These are phyloP conservation scores for Penaeus japonicus DNA, from an alignment of 1,140 invertebrate species.

Conservation along the genomic window DNA sequence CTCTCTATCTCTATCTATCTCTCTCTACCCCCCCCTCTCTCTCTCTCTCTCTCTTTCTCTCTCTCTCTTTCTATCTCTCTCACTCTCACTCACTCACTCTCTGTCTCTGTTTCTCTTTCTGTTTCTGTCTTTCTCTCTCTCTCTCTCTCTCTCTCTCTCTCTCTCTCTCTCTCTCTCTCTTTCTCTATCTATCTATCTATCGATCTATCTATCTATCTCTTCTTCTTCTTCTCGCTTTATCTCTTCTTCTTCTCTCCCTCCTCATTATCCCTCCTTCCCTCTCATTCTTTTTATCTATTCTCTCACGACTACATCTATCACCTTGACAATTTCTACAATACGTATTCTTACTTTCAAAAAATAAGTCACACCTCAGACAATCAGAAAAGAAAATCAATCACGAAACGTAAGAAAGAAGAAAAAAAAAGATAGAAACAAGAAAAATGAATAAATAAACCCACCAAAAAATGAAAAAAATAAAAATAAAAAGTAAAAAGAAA, in stretches of 20 bases:
- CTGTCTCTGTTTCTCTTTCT: not conserved
- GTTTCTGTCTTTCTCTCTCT: not conserved
- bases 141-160: not conserved
- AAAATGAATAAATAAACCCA: too few relatives aligned
- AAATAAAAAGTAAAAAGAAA: too few relatives aligned
- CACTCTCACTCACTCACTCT: not conserved
- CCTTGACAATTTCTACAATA: too few relatives aligned
- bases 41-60: not conserved
- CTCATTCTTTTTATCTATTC: too few relatives aligned
- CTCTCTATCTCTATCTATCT: not conserved
- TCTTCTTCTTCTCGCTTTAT: not conserved
- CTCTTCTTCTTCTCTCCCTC: not conserved
- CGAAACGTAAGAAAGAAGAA: too few relatives aligned
- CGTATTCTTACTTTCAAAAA: too few relatives aligned
- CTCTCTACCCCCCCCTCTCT: not conserved
- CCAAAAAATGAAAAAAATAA: too few relatives aligned
- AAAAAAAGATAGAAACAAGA: too few relatives aligned
- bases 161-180: slow-evolving; percentile 1
- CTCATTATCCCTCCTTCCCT: not conserved
- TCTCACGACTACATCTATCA: too few relatives aligned
- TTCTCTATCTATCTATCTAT: not conserved
- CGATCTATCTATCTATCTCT: not conserved
- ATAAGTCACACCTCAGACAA: too few relatives aligned
- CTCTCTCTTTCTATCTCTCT: not conserved
- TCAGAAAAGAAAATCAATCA: too few relatives aligned